Conservation (phyloP, 2,797 vertebrate genomes). For the Mareca penelope region DNA sequence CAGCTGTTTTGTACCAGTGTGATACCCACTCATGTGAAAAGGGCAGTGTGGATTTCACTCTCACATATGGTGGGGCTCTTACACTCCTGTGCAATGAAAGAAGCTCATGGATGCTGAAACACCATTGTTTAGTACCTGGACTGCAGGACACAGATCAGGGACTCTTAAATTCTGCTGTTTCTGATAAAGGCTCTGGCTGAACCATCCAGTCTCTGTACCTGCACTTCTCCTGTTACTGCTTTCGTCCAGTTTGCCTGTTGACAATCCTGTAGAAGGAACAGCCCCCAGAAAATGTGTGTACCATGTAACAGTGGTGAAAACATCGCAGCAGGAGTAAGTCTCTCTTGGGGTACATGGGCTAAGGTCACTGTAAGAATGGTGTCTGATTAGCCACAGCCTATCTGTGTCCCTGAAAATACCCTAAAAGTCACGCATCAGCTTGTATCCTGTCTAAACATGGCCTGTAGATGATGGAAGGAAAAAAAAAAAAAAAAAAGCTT, state of each 20-base stretch:
- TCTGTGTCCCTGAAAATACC: background rate
- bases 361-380: fast-evolving
- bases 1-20: background rate
- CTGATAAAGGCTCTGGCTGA: background rate
- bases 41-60: background rate
- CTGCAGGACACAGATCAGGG: fast-evolving
- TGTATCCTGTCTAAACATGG: fast-evolving
- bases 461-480: fast-evolving
- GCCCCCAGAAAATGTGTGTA: fast-evolving
- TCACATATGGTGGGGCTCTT: background rate
- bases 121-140: fast-evolving
- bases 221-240: background rate
- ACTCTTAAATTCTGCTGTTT: fast-evolving
- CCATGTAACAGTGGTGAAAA: background rate
- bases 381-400: background rate
- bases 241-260: background rate
- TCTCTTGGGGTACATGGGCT: too few species aligned
- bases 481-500: background rate
- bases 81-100: background rate
- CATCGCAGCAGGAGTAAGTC: fast-evolving
- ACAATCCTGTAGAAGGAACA: background rate
- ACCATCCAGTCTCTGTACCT: background rate
- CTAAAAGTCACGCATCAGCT: fast-evolving
- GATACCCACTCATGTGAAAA: too few species aligned
- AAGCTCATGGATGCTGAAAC: background rate